Conservation (phyloP, 2,888 invertebrate species). For the Drosophila affinis region DNA sequence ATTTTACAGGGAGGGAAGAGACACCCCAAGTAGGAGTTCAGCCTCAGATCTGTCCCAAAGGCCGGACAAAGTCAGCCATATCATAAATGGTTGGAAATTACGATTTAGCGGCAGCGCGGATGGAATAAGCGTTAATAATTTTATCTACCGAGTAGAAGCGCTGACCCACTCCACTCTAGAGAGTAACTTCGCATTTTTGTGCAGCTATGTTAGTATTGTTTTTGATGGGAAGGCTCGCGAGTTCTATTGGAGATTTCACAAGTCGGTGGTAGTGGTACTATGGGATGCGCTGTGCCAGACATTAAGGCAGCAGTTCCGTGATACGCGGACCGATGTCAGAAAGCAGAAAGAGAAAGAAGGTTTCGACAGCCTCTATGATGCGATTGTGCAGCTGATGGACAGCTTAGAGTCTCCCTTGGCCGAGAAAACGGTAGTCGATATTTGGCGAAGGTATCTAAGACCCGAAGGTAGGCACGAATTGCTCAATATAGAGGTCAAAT, state of each 20-base stretch:
- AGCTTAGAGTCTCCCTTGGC: conserved; percentile 1
- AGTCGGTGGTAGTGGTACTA: no score
- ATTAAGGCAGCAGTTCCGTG: no score
- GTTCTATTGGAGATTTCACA: no score
- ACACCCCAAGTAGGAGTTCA: neutral
- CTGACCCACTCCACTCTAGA: neutral
- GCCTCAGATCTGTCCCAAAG: neutral
- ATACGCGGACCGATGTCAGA: neutral
- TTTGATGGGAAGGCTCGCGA: neutral
- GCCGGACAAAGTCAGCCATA: conserved; percentile 3
- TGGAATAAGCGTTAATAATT: neutral
- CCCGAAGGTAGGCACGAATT: conserved; percentile 10
- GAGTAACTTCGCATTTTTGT: neutral
- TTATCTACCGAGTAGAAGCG: neutral
- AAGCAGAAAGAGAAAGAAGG: conserved; percentile 3
- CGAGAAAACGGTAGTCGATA: neutral
- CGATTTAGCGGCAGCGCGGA: neutral
- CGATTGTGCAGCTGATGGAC: neutral
- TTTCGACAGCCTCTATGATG: neutral
- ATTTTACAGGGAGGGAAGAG: no score
- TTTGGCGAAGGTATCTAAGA: neutral
- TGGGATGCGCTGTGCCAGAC: no score
- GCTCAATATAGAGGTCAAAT: neutral
- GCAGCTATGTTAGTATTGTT: neutral
- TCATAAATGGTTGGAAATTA: neutral